Base-by-base conservation (phyloP, 2,113 vertebrate genomes). In the Tragelaphus buxtoni region DNA sequence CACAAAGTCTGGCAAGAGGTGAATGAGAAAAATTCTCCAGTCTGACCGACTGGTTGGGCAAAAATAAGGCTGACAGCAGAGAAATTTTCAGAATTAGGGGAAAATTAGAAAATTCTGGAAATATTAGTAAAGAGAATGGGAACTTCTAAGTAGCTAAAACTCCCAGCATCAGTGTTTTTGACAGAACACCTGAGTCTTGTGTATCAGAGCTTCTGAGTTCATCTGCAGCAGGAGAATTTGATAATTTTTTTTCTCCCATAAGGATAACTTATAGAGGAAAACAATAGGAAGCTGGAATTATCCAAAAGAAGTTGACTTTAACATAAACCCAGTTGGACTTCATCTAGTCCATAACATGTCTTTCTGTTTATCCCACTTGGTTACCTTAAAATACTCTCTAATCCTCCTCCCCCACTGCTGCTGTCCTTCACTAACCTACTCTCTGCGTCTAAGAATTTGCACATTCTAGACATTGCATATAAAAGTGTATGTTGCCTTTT, bases 251-350 rank as follows among this genome's bases (percentile, higher is more conserved):
- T 82, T 51, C 76, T 60, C 53, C 88, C 14, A 35, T 28, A 4
- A 84, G 14, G 9, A 79, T 45, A 55, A 51, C 89, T 80, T 92
- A 55, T 76, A 16, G 94, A 87, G 47, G 47, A 86, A 95, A 83
- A 22, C 51, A 83, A 28, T 26, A 82, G 63, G 47, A 79, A 93
- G 63, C 35, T 58, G 24, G 39, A 92, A 56, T 94, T 49, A 80
- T 81, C 88, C 90, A 85, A 61, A 81, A 86, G 30, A 93, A 90
- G 84, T 63, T 87, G 86, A 77, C 77, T 95, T 49, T 47, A 79
- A 42, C 20, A 56, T 86, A 85, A 97, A 86, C 28, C 32, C 84
- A 1, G 20, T 53, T 96, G 65, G 72, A 74, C 56, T 69, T 98
- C 18, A 45, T 91, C 16, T 72, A 53, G 47, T 87, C 55, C 28